Evolutionary conservation across 2,797 vertebrate genomes (phyloP), one percentile per base, ranked within the genome.

Genomic region (Chlorospingus semifuscus): DNA sequence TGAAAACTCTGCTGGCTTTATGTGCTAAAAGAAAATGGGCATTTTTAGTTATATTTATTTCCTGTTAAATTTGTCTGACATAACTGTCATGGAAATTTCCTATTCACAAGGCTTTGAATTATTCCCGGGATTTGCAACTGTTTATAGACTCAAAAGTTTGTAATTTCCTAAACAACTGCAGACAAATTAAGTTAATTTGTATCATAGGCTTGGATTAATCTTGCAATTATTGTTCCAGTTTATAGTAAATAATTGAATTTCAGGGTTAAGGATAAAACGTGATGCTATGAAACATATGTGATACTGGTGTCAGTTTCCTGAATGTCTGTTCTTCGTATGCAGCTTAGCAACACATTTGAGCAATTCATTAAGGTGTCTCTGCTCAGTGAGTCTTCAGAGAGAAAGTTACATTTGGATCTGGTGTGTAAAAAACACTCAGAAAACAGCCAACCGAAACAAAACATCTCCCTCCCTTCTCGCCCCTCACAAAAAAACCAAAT

Each of bases 161-260:
- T 91, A 90, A 94, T 97, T 97, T 94, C 87, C 44, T 87, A 87
- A 84, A 49, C 49, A 94, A 79, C 69, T 75, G 61, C 7, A 9
- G 91, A 91, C 59, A 94, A 95, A 96, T 94, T 83, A 96, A 97
- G 72, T 94, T 87, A 94, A 92, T 97, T 95, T 82, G 27, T 95
- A 77, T 90, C 70, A 34, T 30, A 91, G 87, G n/a, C 84, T 79
- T 85, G 87, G 56, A 96, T 96, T 97, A 95, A 93, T 96, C 87
- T 94, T 56, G 19, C 92, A 94, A 94, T 97, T 97, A 95, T 96
- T 94, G 87, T 96, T 96, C 92, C 79, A 87, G 71, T 97, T 96
- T 93, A 93, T 94, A 95, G 82, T 74, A 97, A 97, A 97, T 96
- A 97, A 97, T 95, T 96, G 86, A 96, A 97, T 97, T 97, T 95